Conservation (phyloP, 2,888 invertebrate genomes). For the Deilephila porcellus region DNA sequence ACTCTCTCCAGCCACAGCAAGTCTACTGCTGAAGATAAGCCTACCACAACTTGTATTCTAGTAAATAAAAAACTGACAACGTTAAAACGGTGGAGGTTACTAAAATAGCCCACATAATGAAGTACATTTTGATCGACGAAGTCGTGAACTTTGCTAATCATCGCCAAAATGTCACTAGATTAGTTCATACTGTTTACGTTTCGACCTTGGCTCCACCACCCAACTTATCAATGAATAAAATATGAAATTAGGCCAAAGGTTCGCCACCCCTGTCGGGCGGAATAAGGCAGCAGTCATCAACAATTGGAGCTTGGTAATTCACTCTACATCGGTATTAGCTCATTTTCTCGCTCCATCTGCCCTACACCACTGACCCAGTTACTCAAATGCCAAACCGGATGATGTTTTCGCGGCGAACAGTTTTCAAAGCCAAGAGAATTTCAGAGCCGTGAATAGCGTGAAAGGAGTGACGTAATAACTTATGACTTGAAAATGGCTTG, state of each 20-base stretch:
- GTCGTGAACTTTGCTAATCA: not conserved
- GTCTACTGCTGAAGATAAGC: too few relatives aligned
- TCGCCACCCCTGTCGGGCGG: not conserved
- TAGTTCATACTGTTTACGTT: not conserved
- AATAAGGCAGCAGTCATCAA: not conserved
- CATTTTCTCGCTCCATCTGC: slow-evolving; percentile 18
- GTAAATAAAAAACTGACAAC: too few relatives aligned
- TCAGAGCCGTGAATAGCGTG: not conserved
- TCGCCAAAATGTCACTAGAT: not conserved
- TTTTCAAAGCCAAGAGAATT: not conserved
- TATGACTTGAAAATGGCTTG: too few relatives aligned
- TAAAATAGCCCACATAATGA: too few relatives aligned
- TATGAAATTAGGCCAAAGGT: not conserved
- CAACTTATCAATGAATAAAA: too few relatives aligned
- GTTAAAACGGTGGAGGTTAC: too few relatives aligned
- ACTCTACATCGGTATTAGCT: not conserved
- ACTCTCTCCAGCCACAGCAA: too few relatives aligned
- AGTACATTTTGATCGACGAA: not conserved
- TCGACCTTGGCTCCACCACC: not conserved
- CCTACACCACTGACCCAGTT: slow-evolving; percentile 5
- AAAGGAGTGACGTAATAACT: too few relatives aligned
- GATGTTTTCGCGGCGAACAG: not conserved
- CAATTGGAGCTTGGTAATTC: slow-evolving; percentile 10
- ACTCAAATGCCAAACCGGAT: not conserved
- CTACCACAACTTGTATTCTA: too few relatives aligned